phyloP scores from a whole-genome alignment of 2,797 vertebrate genomes.

The Gymnoscopelus braueri region DNA sequence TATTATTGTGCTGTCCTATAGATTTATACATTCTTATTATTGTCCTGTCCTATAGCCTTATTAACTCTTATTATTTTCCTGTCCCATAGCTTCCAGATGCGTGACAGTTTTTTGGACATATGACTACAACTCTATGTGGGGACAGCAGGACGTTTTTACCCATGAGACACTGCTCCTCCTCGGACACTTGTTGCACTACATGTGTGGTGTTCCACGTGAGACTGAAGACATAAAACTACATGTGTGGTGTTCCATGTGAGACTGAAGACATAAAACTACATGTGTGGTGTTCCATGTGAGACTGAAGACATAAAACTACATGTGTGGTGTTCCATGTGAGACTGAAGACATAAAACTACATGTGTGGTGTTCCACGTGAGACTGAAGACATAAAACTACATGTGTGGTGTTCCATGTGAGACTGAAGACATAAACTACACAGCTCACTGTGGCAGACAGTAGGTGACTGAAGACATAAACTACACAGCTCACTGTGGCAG shows the following conservation, averaged over 20 bases:
- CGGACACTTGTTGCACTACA: constrained; percentile 32
- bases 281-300: no score
- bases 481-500: background rate
- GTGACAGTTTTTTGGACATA: constrained; percentile 26
- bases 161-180: constrained; percentile 6
- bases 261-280: no score
- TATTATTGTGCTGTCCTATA: no score
- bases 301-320: no score
- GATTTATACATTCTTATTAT: background rate
- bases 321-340: no score
- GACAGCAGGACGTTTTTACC: constrained; percentile 34
- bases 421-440: constrained; percentile 23
- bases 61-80: background rate
- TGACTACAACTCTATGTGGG: constrained; percentile 30
- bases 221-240: no score
- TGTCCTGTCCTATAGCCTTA: no score
- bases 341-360: no score
- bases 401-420: background rate
- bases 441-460: no score
- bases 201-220: constrained; percentile 32
- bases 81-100: constrained; percentile 42
- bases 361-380: no score
- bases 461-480: constrained; percentile 26
- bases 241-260: no score
- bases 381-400: no score